Conservation (phyloP, 2,113 vertebrate genomes). For the Sapajus apella region DNA sequence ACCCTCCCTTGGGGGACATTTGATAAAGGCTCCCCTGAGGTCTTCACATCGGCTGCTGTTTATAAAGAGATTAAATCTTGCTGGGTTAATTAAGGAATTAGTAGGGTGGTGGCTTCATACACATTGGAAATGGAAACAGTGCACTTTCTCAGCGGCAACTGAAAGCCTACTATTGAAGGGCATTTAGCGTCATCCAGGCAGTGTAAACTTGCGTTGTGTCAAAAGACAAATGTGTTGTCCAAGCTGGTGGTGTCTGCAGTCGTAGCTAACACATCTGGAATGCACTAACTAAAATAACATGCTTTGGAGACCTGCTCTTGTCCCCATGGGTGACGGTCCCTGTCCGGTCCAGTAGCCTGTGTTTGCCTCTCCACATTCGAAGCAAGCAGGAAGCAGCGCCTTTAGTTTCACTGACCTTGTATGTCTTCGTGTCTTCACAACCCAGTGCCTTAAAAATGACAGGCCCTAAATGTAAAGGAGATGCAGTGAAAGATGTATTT, state of each 20-base stretch:
- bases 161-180: neutral
- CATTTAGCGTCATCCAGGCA: neutral
- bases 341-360: rapidly evolving
- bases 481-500: neutral
- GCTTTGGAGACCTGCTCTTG: conserved; percentile 5
- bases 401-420: neutral
- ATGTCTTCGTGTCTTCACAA: conserved; percentile 72
- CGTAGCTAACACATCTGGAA: neutral
- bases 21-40: neutral
- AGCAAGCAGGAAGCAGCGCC: conserved; percentile 11
- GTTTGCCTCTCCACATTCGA: conserved; percentile 31
- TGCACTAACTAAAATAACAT: neutral
- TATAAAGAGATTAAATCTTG: conserved; percentile 42
- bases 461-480: conserved; percentile 58
- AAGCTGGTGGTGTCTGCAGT: neutral
- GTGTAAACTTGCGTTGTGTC: neutral
- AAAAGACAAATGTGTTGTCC: neutral
- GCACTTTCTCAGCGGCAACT: neutral
- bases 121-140: neutral
- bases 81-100: neutral
- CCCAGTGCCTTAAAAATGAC: conserved; percentile 84
- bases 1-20: conserved; percentile 2
- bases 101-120: conserved; percentile 36
- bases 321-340: conserved; percentile 67
- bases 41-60: conserved; percentile 16